Conservation (phyloP, 2,113 vertebrate genomes). For the Trichechus manatus region DNA sequence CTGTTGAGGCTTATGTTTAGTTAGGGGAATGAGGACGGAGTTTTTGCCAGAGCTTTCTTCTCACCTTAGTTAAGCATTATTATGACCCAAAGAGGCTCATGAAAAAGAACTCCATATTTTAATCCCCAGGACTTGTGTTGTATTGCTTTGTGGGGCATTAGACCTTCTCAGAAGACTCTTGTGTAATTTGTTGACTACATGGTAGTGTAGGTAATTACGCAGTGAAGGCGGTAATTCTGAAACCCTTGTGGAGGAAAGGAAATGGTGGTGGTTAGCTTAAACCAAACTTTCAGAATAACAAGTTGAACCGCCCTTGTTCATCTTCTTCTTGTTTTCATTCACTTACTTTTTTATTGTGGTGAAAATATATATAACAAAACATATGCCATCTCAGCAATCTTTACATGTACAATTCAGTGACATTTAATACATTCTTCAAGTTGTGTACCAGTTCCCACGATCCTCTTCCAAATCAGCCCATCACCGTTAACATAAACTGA, state of each 20-base stretch:
- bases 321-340: neutral
- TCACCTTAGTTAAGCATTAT: neutral
- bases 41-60: neutral
- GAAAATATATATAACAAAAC: neutral
- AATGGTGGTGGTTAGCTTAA: neutral
- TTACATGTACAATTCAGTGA: neutral
- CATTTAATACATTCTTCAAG: neutral
- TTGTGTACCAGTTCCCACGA: neutral
- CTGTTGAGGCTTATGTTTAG: neutral
- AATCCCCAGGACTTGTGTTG: neutral
- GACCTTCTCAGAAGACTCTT: constrained; percentile 31
- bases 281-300: neutral
- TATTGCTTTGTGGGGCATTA: neutral
- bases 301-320: neutral
- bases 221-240: constrained; percentile 16
- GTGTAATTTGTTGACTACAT: neutral
- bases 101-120: neutral
- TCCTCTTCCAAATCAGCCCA: neutral
- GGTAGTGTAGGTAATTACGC: neutral
- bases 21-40: neutral
- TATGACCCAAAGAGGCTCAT: neutral
- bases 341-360: neutral
- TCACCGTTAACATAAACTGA: neutral
- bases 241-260: neutral
- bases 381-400: neutral